These are phyloP conservation scores for Polyommatus icarus DNA, from an alignment of 2,888 invertebrate genomes.

Conservation along the genomic window DNA sequence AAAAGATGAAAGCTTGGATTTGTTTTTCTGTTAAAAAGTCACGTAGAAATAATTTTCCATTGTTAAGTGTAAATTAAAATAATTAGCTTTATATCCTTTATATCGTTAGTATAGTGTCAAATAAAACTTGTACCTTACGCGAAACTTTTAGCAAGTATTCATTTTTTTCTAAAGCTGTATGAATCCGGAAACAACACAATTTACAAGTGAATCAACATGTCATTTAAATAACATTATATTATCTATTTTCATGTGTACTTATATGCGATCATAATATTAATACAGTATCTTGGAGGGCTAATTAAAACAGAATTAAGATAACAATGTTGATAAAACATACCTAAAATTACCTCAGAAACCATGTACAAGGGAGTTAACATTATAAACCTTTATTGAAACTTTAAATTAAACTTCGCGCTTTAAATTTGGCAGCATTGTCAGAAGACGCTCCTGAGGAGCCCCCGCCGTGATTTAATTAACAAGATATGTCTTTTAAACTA, in stretches of 20 bases:
- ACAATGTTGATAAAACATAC: not conserved
- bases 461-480: constrained; percentile 80
- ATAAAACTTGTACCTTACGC: too few species aligned
- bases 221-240: too few species aligned
- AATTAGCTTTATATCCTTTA: too few species aligned
- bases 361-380: constrained; percentile 55
- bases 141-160: too few species aligned
- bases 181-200: too few species aligned
- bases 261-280: too few species aligned
- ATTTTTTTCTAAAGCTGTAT: too few species aligned
- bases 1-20: constrained; percentile 19
- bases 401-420: constrained; percentile 73
- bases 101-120: too few species aligned
- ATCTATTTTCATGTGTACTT: too few species aligned
- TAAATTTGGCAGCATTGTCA: constrained; percentile 71
- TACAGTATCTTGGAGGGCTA: not conserved
- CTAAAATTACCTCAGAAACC: not conserved
- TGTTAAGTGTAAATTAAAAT: not conserved
- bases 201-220: too few species aligned
- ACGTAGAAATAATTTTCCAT: not conserved
- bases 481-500: constrained; percentile 78
- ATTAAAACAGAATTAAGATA: not conserved
- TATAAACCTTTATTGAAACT: constrained; percentile 63
- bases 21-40: not conserved
- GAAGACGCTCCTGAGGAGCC: constrained; percentile 62